Conservation (phyloP, 2,113 vertebrate genomes). For the Danionella cerebrum region DNA sequence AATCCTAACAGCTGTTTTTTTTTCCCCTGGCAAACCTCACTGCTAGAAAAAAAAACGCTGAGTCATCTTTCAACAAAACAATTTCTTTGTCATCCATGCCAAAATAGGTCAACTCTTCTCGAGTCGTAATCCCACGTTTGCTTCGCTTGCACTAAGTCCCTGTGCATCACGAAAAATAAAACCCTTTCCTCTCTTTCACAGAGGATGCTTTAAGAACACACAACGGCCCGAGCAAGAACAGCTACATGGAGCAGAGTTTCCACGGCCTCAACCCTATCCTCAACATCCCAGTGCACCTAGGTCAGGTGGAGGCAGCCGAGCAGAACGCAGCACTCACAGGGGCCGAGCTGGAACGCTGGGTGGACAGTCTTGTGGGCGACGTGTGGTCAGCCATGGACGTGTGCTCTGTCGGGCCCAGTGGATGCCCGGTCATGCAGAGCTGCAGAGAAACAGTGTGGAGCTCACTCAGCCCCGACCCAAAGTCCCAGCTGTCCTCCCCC, state of each 20-base stretch:
- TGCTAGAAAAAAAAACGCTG: not conserved
- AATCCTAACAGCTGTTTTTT: not conserved
- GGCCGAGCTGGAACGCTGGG: conserved; percentile 76
- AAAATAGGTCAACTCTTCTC: not conserved
- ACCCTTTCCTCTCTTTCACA: conserved; percentile 52
- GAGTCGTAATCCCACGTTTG: not conserved
- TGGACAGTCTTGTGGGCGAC: conserved; percentile 76
- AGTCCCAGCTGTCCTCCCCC: conserved; percentile 79
- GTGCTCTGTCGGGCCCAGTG: conserved; percentile 70
- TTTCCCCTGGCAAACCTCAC: no score
- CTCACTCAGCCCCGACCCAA: conserved; percentile 91
- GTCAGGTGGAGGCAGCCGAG: conserved; percentile 76
- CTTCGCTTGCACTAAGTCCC: not conserved
- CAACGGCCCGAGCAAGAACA: conserved; percentile 80
- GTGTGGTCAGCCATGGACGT: conserved; percentile 85
- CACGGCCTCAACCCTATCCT: conserved; percentile 90
- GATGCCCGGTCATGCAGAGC: conserved; percentile 84
- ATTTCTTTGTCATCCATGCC: not conserved
- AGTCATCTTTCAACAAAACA: no score
- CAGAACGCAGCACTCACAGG: conserved; percentile 74
- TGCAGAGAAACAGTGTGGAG: conserved; percentile 91
- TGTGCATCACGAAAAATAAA: not conserved
- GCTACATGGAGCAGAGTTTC: conserved; percentile 99
- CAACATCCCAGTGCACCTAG: conserved; percentile 77
- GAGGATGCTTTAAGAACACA: conserved; percentile 83